phyloP scores from a whole-genome alignment of 2,113 vertebrate genomes.

The Lasiurus cinereus region DNA sequence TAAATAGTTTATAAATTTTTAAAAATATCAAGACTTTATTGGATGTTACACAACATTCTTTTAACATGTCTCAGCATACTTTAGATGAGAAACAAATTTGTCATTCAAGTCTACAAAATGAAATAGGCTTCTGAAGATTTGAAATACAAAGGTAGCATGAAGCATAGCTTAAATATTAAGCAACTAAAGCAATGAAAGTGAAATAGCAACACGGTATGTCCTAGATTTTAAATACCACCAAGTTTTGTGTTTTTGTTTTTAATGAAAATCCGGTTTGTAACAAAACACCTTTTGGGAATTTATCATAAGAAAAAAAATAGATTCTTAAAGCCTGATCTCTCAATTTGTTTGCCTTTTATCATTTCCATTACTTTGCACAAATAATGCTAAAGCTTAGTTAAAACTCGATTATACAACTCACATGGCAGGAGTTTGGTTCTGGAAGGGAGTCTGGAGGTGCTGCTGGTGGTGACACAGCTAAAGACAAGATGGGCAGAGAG shows the following conservation, averaged over 20 bases:
- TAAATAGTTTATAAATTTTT: constrained; percentile 77
- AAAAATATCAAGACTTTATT: constrained; percentile 91
- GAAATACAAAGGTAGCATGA: constrained; percentile 88
- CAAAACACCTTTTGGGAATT: constrained; percentile 81
- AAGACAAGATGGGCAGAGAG: constrained; percentile 55
- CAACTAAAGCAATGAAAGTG: constrained; percentile 90
- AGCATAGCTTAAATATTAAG: constrained; percentile 94
- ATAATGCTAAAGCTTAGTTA: constrained; percentile 80
- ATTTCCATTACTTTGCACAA: constrained; percentile 81
- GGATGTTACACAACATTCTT: constrained; percentile 91
- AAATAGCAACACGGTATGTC: constrained; percentile 88
- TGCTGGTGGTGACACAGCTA: not conserved
- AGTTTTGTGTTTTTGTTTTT: constrained; percentile 78
- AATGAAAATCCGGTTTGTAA: constrained; percentile 84
- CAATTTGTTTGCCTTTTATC: constrained; percentile 76
- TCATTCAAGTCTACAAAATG: constrained; percentile 91
- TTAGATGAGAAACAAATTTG: constrained; percentile 87
- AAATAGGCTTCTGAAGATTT: constrained; percentile 88
- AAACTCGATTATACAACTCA: constrained; percentile 40
- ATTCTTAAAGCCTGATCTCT: constrained; percentile 79
- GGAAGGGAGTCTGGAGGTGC: constrained; percentile 41
- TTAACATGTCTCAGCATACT: constrained; percentile 90
- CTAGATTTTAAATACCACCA: constrained; percentile 88
- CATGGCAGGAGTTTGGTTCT: constrained; percentile 28
- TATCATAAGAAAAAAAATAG: constrained; percentile 82